Evolutionary conservation across 2,888 invertebrate genomes (phyloP).

Genomic region (Iphiclides podalirius): DNA sequence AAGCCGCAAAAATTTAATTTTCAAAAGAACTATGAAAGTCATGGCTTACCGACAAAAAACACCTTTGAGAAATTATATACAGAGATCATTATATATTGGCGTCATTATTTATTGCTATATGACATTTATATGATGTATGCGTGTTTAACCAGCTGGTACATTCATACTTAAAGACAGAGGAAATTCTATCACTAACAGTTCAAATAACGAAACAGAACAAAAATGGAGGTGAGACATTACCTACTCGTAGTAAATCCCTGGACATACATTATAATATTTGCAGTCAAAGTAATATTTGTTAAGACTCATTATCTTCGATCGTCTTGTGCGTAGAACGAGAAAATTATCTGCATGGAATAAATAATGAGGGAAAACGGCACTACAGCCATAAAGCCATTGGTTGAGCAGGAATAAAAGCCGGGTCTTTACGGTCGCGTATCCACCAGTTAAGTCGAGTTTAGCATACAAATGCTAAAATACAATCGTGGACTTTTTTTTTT

Average conservation of each 20-base stretch:
- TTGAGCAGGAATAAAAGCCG: conserved; percentile 36
- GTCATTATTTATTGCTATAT: too few species aligned
- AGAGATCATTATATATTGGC: too few species aligned
- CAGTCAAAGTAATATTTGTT: conserved; percentile 19
- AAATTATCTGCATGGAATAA: conserved; percentile 38
- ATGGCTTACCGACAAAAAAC: too few species aligned
- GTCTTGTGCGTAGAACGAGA: conserved; percentile 27
- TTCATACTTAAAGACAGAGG: background rate
- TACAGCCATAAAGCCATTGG: conserved; percentile 31
- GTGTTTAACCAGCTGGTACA: too few species aligned
- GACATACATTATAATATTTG: conserved; percentile 2
- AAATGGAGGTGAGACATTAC: conserved; percentile 9
- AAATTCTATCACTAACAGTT: too few species aligned
- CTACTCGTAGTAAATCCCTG: conserved; percentile 20
- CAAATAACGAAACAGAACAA: background rate
- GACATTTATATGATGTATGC: too few species aligned
- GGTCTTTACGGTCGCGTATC: conserved; percentile 36
- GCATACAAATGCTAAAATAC: conserved; percentile 19
- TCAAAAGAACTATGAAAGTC: too few species aligned
- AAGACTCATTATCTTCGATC: conserved; percentile 19
- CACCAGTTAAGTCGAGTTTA: conserved; percentile 24
- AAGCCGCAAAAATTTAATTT: too few species aligned
- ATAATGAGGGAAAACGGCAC: conserved; percentile 39
- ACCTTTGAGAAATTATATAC: too few species aligned
- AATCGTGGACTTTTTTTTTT: conserved; percentile 2